These are phyloP conservation scores for Drosophila malerkotliana DNA, from an alignment of 1,140 invertebrate genomes.

Conservation along the genomic window DNA sequence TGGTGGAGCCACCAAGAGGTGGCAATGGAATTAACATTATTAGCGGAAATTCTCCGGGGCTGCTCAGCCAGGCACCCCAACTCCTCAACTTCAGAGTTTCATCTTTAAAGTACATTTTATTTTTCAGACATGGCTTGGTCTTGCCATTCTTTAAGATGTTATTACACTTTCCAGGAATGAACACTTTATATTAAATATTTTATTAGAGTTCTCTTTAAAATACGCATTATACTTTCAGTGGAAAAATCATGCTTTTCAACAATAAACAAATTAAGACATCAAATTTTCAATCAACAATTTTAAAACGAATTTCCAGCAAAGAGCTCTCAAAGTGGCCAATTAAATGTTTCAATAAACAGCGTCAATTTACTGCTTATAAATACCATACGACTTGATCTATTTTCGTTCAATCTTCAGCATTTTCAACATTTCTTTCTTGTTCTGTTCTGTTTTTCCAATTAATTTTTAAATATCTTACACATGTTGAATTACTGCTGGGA, in stretches of 20 bases:
- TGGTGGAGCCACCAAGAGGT: conserved; percentile 24
- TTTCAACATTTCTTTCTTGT: conserved; percentile 1
- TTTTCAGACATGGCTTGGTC: conserved; percentile 18
- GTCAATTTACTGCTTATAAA: conserved; percentile 63
- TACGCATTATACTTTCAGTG: background rate
- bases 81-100: conserved; percentile 25
- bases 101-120: conserved; percentile 59
- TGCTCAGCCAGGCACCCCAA: conserved; percentile 9
- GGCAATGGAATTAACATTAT: conserved; percentile 82
- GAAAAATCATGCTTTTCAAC: background rate
- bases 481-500: conserved; percentile 25
- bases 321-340: conserved; percentile 59
- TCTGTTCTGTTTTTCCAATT: conserved; percentile 23
- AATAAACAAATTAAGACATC: conserved; percentile 35
- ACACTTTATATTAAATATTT: background rate
- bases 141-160: conserved; percentile 17
- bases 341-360: conserved; percentile 73
- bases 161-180: background rate
- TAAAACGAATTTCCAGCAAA: conserved; percentile 31
- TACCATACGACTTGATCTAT: conserved; percentile 52
- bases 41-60: conserved; percentile 70
- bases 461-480: conserved; percentile 49
- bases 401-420: conserved; percentile 49
- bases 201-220: background rate
- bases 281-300: conserved; percentile 37